phyloP scores from a whole-genome alignment of 2,113 vertebrate genomes.

The Circaetus gallicus region DNA sequence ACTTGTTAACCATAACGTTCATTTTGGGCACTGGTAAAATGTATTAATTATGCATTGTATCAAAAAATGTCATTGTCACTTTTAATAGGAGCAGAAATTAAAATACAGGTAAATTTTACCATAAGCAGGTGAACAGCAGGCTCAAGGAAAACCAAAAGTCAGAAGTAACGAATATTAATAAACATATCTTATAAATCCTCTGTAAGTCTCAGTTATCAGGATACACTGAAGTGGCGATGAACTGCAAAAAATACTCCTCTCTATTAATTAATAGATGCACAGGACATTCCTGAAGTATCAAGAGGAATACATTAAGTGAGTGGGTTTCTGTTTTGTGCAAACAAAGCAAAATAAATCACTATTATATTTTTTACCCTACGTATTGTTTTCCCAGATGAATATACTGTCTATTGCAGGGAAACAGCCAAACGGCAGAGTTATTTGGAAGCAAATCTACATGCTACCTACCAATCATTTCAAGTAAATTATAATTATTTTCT shows the following conservation, averaged over 20 bases:
- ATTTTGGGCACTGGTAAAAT: neutral
- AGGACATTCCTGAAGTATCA: neutral
- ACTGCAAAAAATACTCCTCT: neutral
- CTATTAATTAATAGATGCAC: neutral
- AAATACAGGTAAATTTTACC: neutral
- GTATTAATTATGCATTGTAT: neutral
- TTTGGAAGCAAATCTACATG: neutral
- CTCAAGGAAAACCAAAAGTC: neutral
- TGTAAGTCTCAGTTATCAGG: neutral
- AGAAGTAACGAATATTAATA: neutral
- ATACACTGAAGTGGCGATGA: neutral
- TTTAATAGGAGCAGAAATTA: neutral
- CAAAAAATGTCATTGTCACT: neutral
- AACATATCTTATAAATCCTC: neutral
- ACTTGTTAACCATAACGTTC: neutral
- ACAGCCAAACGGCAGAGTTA: neutral
- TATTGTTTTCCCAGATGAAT: conserved; percentile 9
- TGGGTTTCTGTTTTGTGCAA: neutral
- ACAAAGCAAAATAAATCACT: neutral
- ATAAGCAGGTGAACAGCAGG: neutral
- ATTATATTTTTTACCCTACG: neutral
- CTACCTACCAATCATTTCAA: conserved; percentile 8
- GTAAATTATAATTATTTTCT: neutral
- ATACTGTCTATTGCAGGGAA: neutral
- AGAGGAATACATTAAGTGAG: neutral